Conservation (phyloP, 2,797 vertebrate genomes). For the Chaetodon trifasciatus region DNA sequence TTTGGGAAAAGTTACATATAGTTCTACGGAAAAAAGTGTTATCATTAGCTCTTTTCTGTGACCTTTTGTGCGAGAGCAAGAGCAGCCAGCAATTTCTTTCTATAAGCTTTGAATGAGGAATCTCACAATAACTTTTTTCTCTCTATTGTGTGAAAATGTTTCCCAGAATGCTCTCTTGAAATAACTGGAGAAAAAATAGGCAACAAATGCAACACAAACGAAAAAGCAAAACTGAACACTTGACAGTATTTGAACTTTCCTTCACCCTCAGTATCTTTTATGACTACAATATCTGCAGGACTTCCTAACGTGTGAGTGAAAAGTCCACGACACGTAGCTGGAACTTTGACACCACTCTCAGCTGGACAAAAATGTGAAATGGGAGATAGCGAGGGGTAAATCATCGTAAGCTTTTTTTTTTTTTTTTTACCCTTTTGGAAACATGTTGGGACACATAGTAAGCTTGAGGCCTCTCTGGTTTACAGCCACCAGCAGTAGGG, state of each 20-base stretch:
- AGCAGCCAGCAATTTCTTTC: slow-evolving; percentile 22
- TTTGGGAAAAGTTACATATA: slow-evolving; percentile 46
- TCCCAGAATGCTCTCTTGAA: slow-evolving; percentile 11
- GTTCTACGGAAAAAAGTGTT: slow-evolving; percentile 32
- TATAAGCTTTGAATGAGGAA: slow-evolving; percentile 25
- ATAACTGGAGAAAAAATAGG: slow-evolving; percentile 19
- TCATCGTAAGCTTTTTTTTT: slow-evolving; percentile 23
- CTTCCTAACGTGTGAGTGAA: slow-evolving; percentile 33
- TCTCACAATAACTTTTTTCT: slow-evolving; percentile 22
- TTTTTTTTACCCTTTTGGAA: slow-evolving; percentile 21
- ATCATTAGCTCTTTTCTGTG: slow-evolving; percentile 39
- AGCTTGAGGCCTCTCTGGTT: slow-evolving; percentile 25
- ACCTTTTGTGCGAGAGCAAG: slow-evolving; percentile 36
- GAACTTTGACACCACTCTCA: slow-evolving; percentile 26
- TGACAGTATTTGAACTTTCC: slow-evolving; percentile 39
- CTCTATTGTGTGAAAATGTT: neutral
- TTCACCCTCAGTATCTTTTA: slow-evolving; percentile 29
- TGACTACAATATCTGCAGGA: slow-evolving; percentile 32
- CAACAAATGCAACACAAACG: neutral
- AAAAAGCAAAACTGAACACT: slow-evolving; percentile 27
- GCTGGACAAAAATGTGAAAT: slow-evolving; percentile 20
- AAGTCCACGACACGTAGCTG: neutral
- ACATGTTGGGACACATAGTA: slow-evolving; percentile 11
- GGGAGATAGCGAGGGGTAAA: slow-evolving; percentile 11
- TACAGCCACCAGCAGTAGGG: slow-evolving; percentile 44